A percentile compares a stretch with the other conserved stretches of the same genome.
Conservation (phyloP, 2,113 vertebrate species). For the Atherinomorus stipes region DNA sequence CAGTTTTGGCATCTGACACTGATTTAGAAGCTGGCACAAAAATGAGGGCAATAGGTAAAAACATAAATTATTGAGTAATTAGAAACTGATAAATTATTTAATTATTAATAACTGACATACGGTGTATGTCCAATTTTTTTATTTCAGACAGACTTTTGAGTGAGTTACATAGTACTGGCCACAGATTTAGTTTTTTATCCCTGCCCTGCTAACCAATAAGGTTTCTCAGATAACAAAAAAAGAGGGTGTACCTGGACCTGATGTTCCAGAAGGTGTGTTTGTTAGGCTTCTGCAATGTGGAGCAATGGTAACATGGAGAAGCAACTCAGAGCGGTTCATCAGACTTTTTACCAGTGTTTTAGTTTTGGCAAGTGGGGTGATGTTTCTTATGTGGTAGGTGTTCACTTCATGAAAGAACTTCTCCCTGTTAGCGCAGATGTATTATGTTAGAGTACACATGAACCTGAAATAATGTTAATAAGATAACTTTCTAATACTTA, state of each 20-base stretch:
- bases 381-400: conserved; percentile 86
- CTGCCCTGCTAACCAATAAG: background rate
- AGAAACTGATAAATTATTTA: background rate
- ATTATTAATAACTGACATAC: background rate
- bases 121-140: no score
- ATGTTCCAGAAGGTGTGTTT: conserved; percentile 91
- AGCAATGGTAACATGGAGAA: conserved; percentile 95
- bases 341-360: conserved; percentile 94
- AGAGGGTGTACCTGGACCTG: conserved; percentile 87
- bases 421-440: conserved; percentile 82
- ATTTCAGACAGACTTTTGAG: no score
- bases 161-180: background rate
- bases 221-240: background rate
- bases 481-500: conserved; percentile 51
- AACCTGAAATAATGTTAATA: background rate
- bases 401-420: conserved; percentile 97
- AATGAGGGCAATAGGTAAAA: background rate
- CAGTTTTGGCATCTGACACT: conserved; percentile 91
- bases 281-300: conserved; percentile 94
- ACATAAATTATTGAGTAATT: background rate
- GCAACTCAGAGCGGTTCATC: conserved; percentile 95
- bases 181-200: background rate
- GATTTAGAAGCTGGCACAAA: conserved; percentile 90
- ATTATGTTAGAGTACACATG: conserved; percentile 20
- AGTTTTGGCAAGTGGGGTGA: conserved; percentile 89